Conservation (phyloP, 2,797 vertebrate genomes). For the Acanthurus leucopareius region DNA sequence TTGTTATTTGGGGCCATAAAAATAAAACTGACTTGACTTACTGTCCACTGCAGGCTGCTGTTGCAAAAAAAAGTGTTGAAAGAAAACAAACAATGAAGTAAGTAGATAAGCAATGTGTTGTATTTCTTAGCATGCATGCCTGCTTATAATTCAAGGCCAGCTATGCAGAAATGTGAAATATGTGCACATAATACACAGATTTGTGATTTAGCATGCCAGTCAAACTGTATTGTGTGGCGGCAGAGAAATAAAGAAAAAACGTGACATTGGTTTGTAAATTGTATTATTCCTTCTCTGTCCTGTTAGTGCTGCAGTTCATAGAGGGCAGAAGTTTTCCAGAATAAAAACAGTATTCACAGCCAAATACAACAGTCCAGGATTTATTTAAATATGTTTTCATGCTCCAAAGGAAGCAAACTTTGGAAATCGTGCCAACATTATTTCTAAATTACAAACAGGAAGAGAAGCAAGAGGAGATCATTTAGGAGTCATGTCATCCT, state of each 20-base stretch:
- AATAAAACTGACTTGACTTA: too few relatives aligned
- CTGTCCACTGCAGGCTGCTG: conserved; percentile 19
- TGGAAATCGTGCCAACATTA: conserved; percentile 31
- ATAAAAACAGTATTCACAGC: neutral
- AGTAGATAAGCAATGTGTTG: neutral
- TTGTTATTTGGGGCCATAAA: too few relatives aligned
- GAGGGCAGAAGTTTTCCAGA: neutral
- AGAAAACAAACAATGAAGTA: conserved; percentile 21
- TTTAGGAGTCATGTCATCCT: conserved; percentile 57
- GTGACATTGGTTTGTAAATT: too few relatives aligned
- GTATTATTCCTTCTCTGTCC: too few relatives aligned
- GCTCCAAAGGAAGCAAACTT: conserved; percentile 31
- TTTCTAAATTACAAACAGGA: conserved; percentile 40
- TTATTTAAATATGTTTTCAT: conserved; percentile 34
- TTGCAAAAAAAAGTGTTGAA: neutral
- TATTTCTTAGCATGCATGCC: neutral
- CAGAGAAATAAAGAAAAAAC: neutral
- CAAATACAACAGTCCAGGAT: neutral
- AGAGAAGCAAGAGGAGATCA: conserved; percentile 31
- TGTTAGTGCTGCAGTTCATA: neutral
- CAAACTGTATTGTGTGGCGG: neutral
- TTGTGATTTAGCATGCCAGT: too few relatives aligned
- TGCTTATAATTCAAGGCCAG: neutral
- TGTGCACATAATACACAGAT: too few relatives aligned
- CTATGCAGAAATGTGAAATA: neutral